Evolutionary conservation across 2,113 vertebrate genomes (phyloP).

Genomic region (Vulpes ferrilata): DNA sequence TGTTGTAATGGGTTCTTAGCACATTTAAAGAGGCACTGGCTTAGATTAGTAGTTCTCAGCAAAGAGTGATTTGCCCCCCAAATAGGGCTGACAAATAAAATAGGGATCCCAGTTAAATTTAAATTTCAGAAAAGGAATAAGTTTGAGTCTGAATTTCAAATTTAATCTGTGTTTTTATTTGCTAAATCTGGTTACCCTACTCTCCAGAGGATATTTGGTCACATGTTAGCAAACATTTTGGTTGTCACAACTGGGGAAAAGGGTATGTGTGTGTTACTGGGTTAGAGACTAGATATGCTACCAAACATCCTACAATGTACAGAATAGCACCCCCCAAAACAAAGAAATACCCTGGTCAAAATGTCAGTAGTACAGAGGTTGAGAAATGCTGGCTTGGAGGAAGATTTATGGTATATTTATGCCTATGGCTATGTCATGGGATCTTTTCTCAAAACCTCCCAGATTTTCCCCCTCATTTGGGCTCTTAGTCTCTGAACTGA

Average conservation of each 20-base stretch:
- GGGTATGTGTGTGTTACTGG: not conserved
- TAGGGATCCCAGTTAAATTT: not conserved
- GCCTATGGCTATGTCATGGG: not conserved
- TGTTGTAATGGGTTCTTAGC: not conserved
- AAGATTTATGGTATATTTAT: not conserved
- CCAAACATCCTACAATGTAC: not conserved
- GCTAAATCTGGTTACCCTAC: not conserved
- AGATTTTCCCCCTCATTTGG: not conserved
- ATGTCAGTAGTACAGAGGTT: not conserved
- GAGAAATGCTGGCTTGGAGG: not conserved
- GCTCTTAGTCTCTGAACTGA: not conserved
- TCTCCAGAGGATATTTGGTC: not conserved
- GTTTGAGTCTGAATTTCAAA: conserved; percentile 20
- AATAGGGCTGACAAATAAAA: not conserved
- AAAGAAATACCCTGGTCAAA: not conserved
- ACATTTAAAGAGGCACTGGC: not conserved
- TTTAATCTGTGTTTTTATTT: not conserved
- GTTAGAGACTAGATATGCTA: not conserved
- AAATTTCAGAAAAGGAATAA: not conserved
- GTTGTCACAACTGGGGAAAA: not conserved
- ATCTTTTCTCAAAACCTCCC: not conserved
- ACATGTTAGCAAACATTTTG: not conserved
- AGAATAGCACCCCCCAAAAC: not conserved
- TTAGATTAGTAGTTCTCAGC: not conserved
- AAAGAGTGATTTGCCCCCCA: not conserved